phyloP scores from a whole-genome alignment of 2,888 invertebrate genomes.

The Malthinus seriepunctatus region DNA sequence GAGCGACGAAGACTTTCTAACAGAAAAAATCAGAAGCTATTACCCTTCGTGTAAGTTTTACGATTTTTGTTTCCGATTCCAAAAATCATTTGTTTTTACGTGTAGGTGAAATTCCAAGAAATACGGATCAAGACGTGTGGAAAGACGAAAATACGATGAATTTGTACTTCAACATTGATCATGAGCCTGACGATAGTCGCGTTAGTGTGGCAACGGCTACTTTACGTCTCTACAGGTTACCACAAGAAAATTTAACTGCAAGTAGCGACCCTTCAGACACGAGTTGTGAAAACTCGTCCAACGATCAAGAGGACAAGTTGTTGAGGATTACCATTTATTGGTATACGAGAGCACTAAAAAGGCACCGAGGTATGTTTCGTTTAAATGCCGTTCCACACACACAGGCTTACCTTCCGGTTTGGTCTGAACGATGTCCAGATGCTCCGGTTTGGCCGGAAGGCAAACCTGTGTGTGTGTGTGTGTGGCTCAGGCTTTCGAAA shows the following conservation, averaged over 20 bases:
- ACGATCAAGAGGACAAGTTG: conserved; percentile 57
- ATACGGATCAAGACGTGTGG: conserved; percentile 61
- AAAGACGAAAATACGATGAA: conserved; percentile 59
- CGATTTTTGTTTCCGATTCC: no score
- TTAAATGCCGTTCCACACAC: no score
- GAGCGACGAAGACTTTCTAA: conserved; percentile 35
- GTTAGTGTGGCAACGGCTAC: conserved; percentile 58
- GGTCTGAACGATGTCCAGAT: no score
- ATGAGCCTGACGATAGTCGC: conserved; percentile 51
- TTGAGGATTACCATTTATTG: conserved; percentile 63
- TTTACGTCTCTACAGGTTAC: conserved; percentile 58
- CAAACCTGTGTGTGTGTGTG: no score
- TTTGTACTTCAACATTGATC: conserved; percentile 60
- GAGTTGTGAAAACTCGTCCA: conserved; percentile 36
- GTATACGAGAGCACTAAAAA: conserved; percentile 61
- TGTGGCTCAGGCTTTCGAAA: no score
- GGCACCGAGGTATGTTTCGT: conserved; percentile 56
- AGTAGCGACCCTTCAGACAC: conserved; percentile 3
- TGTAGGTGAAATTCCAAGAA: conserved; percentile 60
- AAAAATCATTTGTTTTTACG: background rate
- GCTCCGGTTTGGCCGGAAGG: no score
- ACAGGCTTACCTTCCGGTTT: no score
- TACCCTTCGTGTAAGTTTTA: conserved; percentile 51
- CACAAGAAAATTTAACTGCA: conserved; percentile 50
- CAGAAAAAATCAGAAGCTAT: conserved; percentile 49